A percentile compares a stretch with the other conserved stretches of the same genome.
Evolutionary conservation across 2,797 vertebrate species (phyloP).

Genomic region (Craterocephalus amniculus): DNA sequence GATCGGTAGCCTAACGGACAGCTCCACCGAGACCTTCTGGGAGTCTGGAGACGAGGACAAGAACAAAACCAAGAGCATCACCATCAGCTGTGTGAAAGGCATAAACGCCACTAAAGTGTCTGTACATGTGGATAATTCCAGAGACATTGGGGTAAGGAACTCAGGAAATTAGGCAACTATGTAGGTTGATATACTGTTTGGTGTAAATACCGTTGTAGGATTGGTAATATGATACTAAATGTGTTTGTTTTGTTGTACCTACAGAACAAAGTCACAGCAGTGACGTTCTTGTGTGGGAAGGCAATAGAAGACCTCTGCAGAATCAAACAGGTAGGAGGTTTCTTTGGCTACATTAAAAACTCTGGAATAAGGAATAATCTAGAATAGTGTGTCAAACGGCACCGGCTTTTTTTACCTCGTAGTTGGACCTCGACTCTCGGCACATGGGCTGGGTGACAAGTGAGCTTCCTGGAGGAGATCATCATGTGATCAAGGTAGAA

Average conservation of each 20-base stretch:
- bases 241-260: conserved; percentile 26
- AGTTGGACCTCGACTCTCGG: conserved; percentile 97
- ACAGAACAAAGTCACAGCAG: conserved; percentile 98
- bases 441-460: conserved; percentile 99
- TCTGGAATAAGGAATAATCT: background rate
- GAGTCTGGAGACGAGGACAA: conserved; percentile 99
- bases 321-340: conserved; percentile 92
- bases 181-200: background rate
- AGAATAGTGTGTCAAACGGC: background rate
- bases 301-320: conserved; percentile 97
- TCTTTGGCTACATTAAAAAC: background rate
- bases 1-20: conserved; percentile 99
- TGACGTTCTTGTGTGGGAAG: conserved; percentile 98
- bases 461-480: conserved; percentile 95
- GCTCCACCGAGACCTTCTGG: conserved; percentile 99
- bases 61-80: conserved; percentile 99
- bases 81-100: conserved; percentile 98
- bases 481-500: conserved; percentile 97
- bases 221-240: background rate
- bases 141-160: conserved; percentile 93
- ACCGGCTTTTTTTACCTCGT: conserved; percentile 1
- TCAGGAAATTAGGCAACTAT: background rate
- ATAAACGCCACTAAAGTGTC: conserved; percentile 93
- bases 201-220: background rate
- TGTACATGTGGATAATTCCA: conserved; percentile 98